Evolutionary conservation across 2,888 invertebrate species (phyloP), one percentile per base, ranked within the genome.

Genomic region (Margaritifera margaritifera): DNA sequence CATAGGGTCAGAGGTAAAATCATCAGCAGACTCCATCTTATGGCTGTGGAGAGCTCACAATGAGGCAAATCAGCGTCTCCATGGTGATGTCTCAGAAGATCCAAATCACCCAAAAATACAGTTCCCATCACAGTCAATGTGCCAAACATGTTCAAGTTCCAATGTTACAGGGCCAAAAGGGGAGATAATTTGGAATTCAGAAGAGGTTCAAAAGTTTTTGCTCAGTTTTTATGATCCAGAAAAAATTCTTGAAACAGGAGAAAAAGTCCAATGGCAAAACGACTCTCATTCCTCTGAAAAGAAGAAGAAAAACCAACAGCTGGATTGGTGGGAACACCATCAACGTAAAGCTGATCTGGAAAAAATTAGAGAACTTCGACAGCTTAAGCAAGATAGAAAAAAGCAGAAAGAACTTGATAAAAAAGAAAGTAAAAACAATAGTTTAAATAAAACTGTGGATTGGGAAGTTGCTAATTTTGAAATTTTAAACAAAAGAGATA

Each of bases 31-130:
- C 72, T 93, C 90, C 25, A 93, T 98, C 1, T 90, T 98, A 56
- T 99, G 98, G 97, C 90, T 99, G 31, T 99, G 98, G 98, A 92
- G 92, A 82, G 95, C 96, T 0, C 98, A 99, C 88, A 99, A 99
- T 89, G 72, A 74, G 58, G 98, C 96, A 0, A 99, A 99, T 89
- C 91, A 93, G 77, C 92, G 98, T 79, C 91, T 99, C 42, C 92
- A 95, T 27, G 95, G 96, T 0, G 96, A 97, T 89, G n/a, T 83
- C 24, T 82, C 96, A 1, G 98, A 98, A 90, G 99, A 99, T 91
- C 96, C 98, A 0, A 89, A 92, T 66, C 93, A 94, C 90, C 96
- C 95, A 0, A 99, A 99, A 90, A 91, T 94, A 69, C 95, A 96
- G 89, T 99, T 96, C 89, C 99, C 99, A 0, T 80, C 93, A 79